Evolutionary conservation across 2,797 vertebrate genomes (phyloP).

Genomic region (Dipus sagitta): DNA sequence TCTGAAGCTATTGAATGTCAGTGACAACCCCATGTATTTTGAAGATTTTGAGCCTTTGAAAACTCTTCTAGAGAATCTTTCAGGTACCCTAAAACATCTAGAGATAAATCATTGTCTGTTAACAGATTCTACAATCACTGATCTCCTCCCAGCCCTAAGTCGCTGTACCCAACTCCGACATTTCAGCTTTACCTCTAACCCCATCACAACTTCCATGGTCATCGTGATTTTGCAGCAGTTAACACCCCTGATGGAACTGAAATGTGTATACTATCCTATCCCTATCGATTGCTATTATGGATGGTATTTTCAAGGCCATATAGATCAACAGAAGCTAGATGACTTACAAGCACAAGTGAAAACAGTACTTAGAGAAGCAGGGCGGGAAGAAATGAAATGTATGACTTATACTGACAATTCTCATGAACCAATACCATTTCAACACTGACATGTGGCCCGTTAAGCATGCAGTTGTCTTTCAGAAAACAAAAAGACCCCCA

Average conservation of each 20-base stretch:
- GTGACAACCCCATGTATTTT: slow-evolving; percentile 33
- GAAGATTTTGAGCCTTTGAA: slow-evolving; percentile 32
- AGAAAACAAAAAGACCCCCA: neutral
- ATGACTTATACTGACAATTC: neutral
- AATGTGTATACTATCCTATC: slow-evolving; percentile 38
- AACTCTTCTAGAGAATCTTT: slow-evolving; percentile 18
- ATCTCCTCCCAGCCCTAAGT: neutral
- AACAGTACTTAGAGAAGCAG: neutral
- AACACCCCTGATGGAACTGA: neutral
- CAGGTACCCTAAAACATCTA: slow-evolving; percentile 15
- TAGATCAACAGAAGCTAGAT: slow-evolving; percentile 28
- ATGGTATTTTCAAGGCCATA: neutral
- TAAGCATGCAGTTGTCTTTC: neutral
- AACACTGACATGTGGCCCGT: neutral
- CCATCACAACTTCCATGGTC: slow-evolving; percentile 46
- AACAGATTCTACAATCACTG: neutral
- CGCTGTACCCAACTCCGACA: neutral
- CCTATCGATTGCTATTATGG: slow-evolving; percentile 33
- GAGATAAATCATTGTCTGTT: slow-evolving; percentile 24
- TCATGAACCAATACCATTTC: neutral
- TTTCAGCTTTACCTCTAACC: slow-evolving; percentile 48
- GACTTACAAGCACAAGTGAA: neutral
- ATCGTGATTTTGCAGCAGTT: slow-evolving; percentile 4
- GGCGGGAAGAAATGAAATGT: neutral
- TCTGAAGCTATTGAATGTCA: slow-evolving; percentile 38